Conservation (phyloP, 2,888 invertebrate species). For the Lasius fuliginosus region DNA sequence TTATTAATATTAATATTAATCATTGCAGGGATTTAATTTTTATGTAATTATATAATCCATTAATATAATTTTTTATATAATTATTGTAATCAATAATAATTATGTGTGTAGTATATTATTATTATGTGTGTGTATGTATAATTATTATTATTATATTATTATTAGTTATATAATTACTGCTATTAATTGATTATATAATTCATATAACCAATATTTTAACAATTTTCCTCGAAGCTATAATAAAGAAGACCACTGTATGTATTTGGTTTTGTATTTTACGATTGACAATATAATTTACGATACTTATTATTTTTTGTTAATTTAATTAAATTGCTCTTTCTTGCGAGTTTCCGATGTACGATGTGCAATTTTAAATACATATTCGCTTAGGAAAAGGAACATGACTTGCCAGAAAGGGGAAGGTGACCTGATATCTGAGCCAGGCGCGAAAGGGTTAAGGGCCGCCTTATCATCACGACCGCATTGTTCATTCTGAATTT, state of each 20-base stretch:
- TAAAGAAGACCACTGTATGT: neutral
- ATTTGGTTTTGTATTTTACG: neutral
- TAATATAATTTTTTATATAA: neutral
- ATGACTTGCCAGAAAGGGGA: neutral
- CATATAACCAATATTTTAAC: conserved; percentile 1
- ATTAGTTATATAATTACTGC: neutral
- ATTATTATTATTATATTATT: neutral
- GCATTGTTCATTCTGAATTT: conserved; percentile 47
- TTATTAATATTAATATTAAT: neutral
- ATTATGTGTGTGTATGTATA: neutral
- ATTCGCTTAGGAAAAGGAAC: neutral
- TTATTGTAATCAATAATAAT: neutral
- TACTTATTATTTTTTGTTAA: neutral
- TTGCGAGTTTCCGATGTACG: neutral
- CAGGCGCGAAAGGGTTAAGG: conserved; percentile 48
- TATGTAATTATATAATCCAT: conserved; percentile 8
- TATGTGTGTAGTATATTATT: neutral
- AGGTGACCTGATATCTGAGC: conserved; percentile 27
- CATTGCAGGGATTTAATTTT: neutral
- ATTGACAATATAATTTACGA: neutral
- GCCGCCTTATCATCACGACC: conserved; percentile 36
- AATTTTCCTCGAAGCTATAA: neutral
- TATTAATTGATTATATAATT: neutral
- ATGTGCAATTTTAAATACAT: neutral
- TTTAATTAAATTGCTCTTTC: conserved; percentile 1